phyloP scores from a whole-genome alignment of 2,888 invertebrate species.

The Eupelmus urozonus region DNA sequence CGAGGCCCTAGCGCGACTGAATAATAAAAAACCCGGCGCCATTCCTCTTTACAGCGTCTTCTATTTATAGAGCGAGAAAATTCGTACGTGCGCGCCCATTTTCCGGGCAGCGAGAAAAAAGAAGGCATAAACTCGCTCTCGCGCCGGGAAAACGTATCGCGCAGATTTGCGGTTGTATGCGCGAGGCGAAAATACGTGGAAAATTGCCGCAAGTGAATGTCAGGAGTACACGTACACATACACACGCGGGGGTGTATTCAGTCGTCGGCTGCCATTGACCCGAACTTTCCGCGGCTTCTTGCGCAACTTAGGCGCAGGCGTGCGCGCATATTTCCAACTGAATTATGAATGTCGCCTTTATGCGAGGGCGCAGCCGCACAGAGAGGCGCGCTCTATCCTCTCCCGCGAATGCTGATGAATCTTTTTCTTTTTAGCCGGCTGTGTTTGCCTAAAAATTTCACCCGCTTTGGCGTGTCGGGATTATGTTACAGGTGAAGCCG shows the following conservation, averaged over 20 bases:
- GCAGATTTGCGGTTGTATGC: background rate
- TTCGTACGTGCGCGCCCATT: background rate
- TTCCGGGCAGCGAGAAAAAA: background rate
- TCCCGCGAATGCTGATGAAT: conserved; percentile 12
- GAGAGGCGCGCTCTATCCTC: background rate
- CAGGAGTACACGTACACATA: conserved; percentile 35
- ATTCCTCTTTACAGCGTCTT: background rate
- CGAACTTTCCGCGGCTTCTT: background rate
- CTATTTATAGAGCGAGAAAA: background rate
- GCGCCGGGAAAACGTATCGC: background rate
- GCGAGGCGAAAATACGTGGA: conserved; percentile 18
- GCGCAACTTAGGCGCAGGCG: background rate
- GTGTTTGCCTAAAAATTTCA: conserved; percentile 38
- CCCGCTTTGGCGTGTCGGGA: background rate
- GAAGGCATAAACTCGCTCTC: too few relatives aligned
- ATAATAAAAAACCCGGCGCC: too few relatives aligned
- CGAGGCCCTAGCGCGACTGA: too few relatives aligned
- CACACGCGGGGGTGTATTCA: too few relatives aligned
- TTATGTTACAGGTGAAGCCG: background rate
- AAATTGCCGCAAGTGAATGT: conserved; percentile 28
- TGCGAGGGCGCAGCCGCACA: background rate
- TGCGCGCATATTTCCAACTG: conserved; percentile 19
- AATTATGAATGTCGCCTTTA: conserved; percentile 45
- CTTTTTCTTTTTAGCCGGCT: background rate
- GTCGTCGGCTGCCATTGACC: conserved; percentile 3